Base-by-base conservation (phyloP, 2,797 vertebrate genomes). In the Tauraco hartlaubi region DNA sequence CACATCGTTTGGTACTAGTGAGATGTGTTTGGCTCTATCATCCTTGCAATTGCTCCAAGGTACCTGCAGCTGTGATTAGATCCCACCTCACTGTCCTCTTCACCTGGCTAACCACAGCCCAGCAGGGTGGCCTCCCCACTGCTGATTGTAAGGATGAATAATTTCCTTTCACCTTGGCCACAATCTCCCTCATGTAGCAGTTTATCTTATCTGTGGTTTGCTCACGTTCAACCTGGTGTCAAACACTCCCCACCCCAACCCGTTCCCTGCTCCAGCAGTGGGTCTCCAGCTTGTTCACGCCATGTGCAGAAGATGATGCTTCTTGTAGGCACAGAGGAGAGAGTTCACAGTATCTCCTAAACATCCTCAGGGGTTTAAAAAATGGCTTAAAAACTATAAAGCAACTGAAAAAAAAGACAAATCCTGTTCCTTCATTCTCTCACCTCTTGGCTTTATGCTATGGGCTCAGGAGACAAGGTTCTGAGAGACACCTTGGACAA, bases 181-280 rank as follows among this genome's bases (percentile, higher is more conserved):
- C 59, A 41, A 0, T 43, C 9, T 6, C 13, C 23, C 7, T 9
- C 2, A 3, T 3, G 33, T 16, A 71, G 43, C 43, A 74, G 56
- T 51, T 81, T 11, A 29, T 21, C 26, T 71, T 37, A 12, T 14
- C 44, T 67, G 44, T 55, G 52, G 17, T 79, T 88, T 85, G 44
- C n/a, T 90, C 58, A 37, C 20, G 1, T 23, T 46, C 66, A 58
- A 22, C 20, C 43, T 81, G 52, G 15, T 74, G 25, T 20, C 33
- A 31, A 15, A 9, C 1, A 1, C 29, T 67, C 26, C n/a, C 20
- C 35, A 46, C 5, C 3, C 17, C 49, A 63, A 4, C 9, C 22
- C 26, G n/a, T 91, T 49, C 11, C 13, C n/a, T 33, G 1, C 29
- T n/a, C 29, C 54, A 72, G 29, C 82, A 77, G 4, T 9, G 37